Conservation (phyloP, 2,113 vertebrate species). For the Apeltes quadracus region DNA sequence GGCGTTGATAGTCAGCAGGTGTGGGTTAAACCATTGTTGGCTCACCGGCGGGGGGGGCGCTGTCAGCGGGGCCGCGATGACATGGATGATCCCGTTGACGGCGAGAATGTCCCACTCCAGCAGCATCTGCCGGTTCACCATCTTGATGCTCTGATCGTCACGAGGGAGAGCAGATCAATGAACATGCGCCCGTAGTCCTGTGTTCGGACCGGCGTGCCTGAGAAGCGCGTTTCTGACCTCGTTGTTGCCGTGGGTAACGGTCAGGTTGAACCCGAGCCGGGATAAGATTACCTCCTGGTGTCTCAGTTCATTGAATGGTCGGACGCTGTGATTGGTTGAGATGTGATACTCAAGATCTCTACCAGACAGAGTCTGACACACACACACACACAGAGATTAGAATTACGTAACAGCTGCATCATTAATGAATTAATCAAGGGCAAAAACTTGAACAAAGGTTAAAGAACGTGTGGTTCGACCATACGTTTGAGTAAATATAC, state of each 20-base stretch:
- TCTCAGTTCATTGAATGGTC: constrained; percentile 83
- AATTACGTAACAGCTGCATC: no score
- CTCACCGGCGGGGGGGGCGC: constrained; percentile 78
- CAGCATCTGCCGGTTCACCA: constrained; percentile 83
- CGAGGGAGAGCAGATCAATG: not conserved
- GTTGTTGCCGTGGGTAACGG: constrained; percentile 67
- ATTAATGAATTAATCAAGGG: not conserved
- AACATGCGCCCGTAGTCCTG: not conserved
- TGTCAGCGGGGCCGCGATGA: constrained; percentile 84
- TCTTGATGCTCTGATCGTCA: constrained; percentile 67
- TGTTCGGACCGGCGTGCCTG: not conserved
- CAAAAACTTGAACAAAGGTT: not conserved
- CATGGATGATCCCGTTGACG: constrained; percentile 91
- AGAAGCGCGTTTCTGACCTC: constrained; percentile 45
- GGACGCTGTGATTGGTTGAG: constrained; percentile 80
- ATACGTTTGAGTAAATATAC: no score
- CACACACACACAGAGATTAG: constrained; percentile 1
- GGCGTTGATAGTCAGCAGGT: not conserved
- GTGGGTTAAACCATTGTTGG: constrained; percentile 9
- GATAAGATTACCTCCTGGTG: constrained; percentile 79
- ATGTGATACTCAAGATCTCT: constrained; percentile 91
- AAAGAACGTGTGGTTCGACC: no score
- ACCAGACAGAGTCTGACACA: constrained; percentile 85
- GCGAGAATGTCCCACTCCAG: constrained; percentile 90
- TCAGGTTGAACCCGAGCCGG: constrained; percentile 84